Percentiles rank a stretch among this genome's conserved stretches.
phyloP scores from a whole-genome alignment of 2,113 vertebrate genomes.

The Synodontis membranacea region DNA sequence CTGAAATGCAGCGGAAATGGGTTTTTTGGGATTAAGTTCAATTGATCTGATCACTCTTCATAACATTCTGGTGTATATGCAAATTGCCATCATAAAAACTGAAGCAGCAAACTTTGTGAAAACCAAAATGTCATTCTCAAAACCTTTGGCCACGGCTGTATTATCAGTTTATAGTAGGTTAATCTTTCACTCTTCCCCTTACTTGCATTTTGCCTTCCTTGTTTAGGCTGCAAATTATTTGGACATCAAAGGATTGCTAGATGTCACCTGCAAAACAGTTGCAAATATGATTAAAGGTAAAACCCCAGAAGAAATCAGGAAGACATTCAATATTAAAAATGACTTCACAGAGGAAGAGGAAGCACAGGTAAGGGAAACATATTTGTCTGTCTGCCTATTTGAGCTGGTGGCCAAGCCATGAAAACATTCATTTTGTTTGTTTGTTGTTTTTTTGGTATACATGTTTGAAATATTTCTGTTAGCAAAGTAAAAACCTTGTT shows the following conservation, averaged over 20 bases:
- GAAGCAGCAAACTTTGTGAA: no score
- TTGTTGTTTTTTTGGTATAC: background rate
- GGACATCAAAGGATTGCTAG: constrained; percentile 98
- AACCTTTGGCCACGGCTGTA: no score
- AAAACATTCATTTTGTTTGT: background rate
- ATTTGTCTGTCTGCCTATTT: background rate
- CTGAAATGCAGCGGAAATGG: no score
- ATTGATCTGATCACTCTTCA: no score
- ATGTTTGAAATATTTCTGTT: background rate
- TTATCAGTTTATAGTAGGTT: no score
- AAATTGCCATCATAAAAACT: no score
- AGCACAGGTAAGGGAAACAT: constrained; percentile 83
- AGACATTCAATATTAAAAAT: constrained; percentile 99
- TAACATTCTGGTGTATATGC: no score
- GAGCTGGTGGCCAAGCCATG: background rate
- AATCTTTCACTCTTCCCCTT: background rate
- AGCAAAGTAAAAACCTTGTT: background rate
- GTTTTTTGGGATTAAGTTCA: no score
- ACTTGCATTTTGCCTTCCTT: constrained; percentile 26
- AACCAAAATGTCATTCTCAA: no score
- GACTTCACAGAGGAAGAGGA: constrained; percentile 99
- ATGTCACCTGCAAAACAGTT: constrained; percentile 99
- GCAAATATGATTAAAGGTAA: constrained; percentile 99
- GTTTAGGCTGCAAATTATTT: constrained; percentile 96
- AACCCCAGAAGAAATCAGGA: constrained; percentile 98